Evolutionary conservation across 2,797 vertebrate species (phyloP).

Genomic region (Scomberomorus guttatus): DNA sequence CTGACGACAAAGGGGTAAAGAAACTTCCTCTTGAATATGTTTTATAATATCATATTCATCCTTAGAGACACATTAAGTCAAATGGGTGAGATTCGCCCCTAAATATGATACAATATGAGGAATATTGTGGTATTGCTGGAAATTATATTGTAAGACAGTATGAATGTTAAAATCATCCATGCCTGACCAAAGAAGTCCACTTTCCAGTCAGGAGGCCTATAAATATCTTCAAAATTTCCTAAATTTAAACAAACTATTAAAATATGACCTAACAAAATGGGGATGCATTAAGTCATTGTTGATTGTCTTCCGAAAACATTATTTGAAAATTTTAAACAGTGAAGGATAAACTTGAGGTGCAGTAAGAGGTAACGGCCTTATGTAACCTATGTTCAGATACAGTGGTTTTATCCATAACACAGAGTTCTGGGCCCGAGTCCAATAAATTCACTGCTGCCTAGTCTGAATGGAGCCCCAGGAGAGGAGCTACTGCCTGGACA

Average conservation of each 20-base stretch:
- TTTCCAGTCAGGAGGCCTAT: slow-evolving; percentile 47
- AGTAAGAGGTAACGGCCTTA: slow-evolving; percentile 61
- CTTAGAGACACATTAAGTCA: slow-evolving; percentile 54
- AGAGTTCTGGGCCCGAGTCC: slow-evolving; percentile 72
- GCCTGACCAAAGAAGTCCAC: slow-evolving; percentile 30
- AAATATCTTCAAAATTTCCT: slow-evolving; percentile 42
- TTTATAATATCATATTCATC: slow-evolving; percentile 55
- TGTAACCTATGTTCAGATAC: slow-evolving; percentile 69
- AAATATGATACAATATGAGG: slow-evolving; percentile 60
- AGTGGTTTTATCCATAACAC: slow-evolving; percentile 71
- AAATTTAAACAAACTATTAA: slow-evolving; percentile 40
- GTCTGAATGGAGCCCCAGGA: slow-evolving; percentile 69
- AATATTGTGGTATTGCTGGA: slow-evolving; percentile 57
- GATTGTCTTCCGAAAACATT: not conserved
- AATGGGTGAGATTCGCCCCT: slow-evolving; percentile 25
- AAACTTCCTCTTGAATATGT: slow-evolving; percentile 55
- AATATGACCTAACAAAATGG: slow-evolving; percentile 1
- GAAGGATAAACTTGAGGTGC: slow-evolving; percentile 15
- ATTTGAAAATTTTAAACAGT: slow-evolving; percentile 9
- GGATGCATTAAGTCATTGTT: slow-evolving; percentile 25
- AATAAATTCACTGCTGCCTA: slow-evolving; percentile 63
- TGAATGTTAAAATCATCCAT: slow-evolving; percentile 65
- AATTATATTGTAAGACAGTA: slow-evolving; percentile 46
- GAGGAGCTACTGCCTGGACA: slow-evolving; percentile 72
- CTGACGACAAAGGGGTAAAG: slow-evolving; percentile 58